Conservation (phyloP, 2,888 invertebrate species). For the Plemyria rubiginata region DNA sequence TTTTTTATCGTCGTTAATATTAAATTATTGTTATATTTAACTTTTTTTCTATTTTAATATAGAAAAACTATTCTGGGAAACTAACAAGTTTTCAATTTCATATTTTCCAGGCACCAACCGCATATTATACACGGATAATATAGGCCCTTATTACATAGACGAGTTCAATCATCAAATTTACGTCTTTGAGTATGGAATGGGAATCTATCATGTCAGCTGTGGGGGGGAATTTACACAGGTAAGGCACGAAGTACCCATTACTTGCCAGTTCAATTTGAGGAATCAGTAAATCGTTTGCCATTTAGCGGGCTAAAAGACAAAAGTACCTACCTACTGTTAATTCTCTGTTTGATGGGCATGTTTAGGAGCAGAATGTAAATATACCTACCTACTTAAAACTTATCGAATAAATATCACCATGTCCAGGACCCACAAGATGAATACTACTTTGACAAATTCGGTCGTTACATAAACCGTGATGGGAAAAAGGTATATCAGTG, state of each 20-base stretch:
- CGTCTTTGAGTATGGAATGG: slow-evolving; percentile 55
- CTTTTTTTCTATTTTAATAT: too few species aligned
- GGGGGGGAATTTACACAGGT: slow-evolving; percentile 55
- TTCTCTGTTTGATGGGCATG: neutral
- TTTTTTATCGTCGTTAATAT: too few species aligned
- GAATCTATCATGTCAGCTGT: slow-evolving; percentile 57
- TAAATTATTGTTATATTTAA: too few species aligned
- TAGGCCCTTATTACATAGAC: slow-evolving; percentile 62
- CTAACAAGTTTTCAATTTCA: neutral
- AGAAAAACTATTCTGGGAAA: too few species aligned
- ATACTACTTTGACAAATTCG: slow-evolving; percentile 61
- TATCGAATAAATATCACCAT: too few species aligned
- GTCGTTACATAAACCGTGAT: slow-evolving; percentile 56
- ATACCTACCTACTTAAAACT: too few species aligned
- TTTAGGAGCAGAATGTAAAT: neutral
- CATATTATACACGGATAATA: slow-evolving; percentile 55
- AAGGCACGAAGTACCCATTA: neutral
- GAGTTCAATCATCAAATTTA: slow-evolving; percentile 70
- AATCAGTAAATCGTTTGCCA: neutral
- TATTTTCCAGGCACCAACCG: slow-evolving; percentile 52
- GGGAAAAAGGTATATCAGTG: slow-evolving; percentile 62
- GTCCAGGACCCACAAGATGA: slow-evolving; percentile 34
- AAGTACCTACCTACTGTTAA: neutral
- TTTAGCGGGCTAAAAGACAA: neutral
- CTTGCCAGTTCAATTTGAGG: neutral